These are phyloP conservation scores for Lucilia sericata DNA, from an alignment of 1,140 invertebrate species.

Conservation along the genomic window DNA sequence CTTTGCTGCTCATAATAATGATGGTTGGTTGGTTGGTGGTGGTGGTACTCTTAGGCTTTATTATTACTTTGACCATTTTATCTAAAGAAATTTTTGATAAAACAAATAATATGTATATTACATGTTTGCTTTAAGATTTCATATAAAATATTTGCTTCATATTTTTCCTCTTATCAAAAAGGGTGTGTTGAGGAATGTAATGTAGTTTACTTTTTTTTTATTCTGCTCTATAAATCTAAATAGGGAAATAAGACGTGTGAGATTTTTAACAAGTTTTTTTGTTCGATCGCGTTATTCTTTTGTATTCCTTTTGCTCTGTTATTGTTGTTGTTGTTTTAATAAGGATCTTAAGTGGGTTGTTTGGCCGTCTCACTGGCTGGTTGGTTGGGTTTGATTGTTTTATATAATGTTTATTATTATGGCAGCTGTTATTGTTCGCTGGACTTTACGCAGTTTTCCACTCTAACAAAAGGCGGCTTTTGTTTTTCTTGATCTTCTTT, in stretches of 20 bases:
- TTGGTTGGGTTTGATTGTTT: not conserved
- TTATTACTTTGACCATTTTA: not conserved
- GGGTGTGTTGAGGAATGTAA: not conserved
- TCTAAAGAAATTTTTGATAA: not conserved
- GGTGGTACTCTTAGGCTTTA: not conserved
- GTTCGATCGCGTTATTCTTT: not conserved
- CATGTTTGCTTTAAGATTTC: not conserved
- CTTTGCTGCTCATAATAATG: too few relatives aligned
- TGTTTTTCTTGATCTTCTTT: not conserved
- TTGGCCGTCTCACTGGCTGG: not conserved
- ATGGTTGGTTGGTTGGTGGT: not conserved
- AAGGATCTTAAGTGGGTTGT: constrained; percentile 9
- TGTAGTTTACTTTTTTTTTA: not conserved
- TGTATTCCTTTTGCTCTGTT: too few relatives aligned
- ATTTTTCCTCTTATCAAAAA: not conserved
- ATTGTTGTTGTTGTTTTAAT: not conserved
- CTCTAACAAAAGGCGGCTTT: not conserved
- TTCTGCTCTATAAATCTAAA: not conserved
- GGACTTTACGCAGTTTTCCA: not conserved
- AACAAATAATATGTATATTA: not conserved
- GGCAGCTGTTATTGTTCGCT: constrained; percentile 10
- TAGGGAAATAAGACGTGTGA: constrained; percentile 22
- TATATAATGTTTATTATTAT: not conserved
- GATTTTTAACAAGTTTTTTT: not conserved
- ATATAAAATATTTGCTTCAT: not conserved